Conservation (phyloP, 1,140 invertebrate genomes). For the Bombus huntii region DNA sequence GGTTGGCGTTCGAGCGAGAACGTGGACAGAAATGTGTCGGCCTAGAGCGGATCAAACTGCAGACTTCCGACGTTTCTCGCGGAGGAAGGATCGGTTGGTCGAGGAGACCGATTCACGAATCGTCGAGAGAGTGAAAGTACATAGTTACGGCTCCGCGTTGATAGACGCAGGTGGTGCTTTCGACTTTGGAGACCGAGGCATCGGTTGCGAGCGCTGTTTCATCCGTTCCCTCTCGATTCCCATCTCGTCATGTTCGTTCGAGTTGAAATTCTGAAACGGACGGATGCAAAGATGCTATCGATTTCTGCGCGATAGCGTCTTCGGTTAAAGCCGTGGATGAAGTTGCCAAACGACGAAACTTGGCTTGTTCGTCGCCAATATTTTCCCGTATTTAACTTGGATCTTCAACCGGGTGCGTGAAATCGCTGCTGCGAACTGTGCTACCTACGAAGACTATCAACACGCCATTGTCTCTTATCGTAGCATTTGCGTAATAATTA, state of each 20-base stretch:
- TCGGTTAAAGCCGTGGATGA: too few relatives aligned
- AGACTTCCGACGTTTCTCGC: constrained; percentile 16
- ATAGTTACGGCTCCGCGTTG: not conserved
- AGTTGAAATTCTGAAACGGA: not conserved
- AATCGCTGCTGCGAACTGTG: too few relatives aligned
- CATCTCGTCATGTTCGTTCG: not conserved
- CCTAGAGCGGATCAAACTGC: not conserved
- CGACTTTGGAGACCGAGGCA: constrained; percentile 42
- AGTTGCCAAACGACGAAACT: not conserved
- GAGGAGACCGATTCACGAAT: constrained; percentile 30
- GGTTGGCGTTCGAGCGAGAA: not conserved
- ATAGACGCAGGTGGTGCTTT: constrained; percentile 52
- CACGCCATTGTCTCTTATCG: too few relatives aligned
- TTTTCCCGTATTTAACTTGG: not conserved
- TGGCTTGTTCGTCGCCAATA: not conserved
- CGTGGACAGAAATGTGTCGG: not conserved
- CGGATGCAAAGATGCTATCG: not conserved
- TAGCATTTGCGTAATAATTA: too few relatives aligned
- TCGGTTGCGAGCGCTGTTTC: constrained; percentile 27
- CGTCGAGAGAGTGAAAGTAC: constrained; percentile 65
- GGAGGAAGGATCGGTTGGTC: not conserved
- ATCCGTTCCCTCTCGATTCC: constrained; percentile 24
- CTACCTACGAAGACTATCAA: too few relatives aligned
- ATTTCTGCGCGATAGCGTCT: not conserved
- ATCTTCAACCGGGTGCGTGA: too few relatives aligned